A percentile compares a stretch with the other conserved stretches of the same genome.
phyloP scores from a whole-genome alignment of 35 echinoderm and acorn worm species.

The Lytechinus variegatus region DNA sequence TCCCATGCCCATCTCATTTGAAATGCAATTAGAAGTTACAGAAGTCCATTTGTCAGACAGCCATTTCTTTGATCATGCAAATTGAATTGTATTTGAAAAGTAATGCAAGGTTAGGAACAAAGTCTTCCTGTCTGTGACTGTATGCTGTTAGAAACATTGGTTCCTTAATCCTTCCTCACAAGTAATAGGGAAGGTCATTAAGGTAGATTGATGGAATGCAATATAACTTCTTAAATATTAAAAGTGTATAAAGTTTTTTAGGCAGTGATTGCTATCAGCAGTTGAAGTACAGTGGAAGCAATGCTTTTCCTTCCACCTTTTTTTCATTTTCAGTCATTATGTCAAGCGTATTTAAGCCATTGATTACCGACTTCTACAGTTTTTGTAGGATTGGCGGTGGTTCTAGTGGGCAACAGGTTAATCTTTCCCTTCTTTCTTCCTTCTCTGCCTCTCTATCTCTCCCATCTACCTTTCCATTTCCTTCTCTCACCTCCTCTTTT shows the following conservation, averaged over 20 bases:
- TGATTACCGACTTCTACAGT: no score
- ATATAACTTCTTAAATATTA: not conserved
- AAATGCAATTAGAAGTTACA: not conserved
- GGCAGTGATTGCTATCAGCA: no score
- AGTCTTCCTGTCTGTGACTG: no score
- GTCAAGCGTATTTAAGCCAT: no score
- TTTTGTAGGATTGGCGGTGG: no score
- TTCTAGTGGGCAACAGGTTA: no score
- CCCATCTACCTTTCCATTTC: not conserved
- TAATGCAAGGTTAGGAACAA: not conserved
- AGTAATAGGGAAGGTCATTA: not conserved
- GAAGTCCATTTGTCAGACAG: not conserved
- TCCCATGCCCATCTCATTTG: not conserved
- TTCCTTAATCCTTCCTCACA: not conserved
- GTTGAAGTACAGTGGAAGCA: no score
- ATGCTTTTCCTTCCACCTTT: no score
- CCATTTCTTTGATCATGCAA: not conserved
- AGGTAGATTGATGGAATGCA: not conserved
- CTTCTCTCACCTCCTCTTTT: not conserved
- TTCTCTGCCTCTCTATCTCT: not conserved
- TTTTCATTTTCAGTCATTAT: no score
- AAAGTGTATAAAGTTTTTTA: no score
- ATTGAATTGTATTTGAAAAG: not conserved
- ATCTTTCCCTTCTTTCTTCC: not conserved
- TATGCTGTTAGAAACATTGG: not conserved